Evolutionary conservation across 2,888 invertebrate species (phyloP), one percentile per base, ranked within the genome.

Genomic region (Drosophila mimica): DNA sequence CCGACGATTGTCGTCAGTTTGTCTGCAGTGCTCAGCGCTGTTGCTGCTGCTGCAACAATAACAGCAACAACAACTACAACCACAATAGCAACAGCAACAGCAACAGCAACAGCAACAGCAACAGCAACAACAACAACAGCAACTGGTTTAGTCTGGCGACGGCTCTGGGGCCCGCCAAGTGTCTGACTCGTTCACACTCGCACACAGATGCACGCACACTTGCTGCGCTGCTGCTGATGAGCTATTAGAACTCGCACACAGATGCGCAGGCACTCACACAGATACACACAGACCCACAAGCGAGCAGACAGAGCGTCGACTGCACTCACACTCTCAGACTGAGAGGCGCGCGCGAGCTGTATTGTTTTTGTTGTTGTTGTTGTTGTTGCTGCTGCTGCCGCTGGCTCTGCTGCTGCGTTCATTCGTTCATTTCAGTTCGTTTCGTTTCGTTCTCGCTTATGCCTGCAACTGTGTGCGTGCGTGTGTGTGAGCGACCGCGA

Each of bases 1-100:
- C 88, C 88, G 88, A 89, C 86, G 81, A 88, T 88, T 85, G 85
- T 89, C 84, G 84, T 88, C 84, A 89, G 84, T 88, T 89, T 84
- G 84, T 84, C 84, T 84, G 88, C 84, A 89, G 52, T 82, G 84
- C 89, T 89, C 89, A 76, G 89, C 84, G 71, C 66, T 67, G 66
- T 61, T 60, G 62, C 65, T 66, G 76, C 58, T 68, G 58, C 75
- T 67, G 59, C 66, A 70, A 71, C 66, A 76, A 76, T 60, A 74
- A 38, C 62, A 75, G 66, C 38, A 74, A 54, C 46, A 72, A 15
- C 40, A 70, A 53, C 3, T 57, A 4, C 46, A 68, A 60, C 2
- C 25, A 53, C 40, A n/a, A n/a, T n/a, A n/a, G n/a, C n/a, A n/a
- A n/a, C n/a, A n/a, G n/a, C n/a, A 72, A 11, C 40, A 71, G 34